phyloP scores from a whole-genome alignment of 2,797 vertebrate species.

The Sebastes baramenuke region DNA sequence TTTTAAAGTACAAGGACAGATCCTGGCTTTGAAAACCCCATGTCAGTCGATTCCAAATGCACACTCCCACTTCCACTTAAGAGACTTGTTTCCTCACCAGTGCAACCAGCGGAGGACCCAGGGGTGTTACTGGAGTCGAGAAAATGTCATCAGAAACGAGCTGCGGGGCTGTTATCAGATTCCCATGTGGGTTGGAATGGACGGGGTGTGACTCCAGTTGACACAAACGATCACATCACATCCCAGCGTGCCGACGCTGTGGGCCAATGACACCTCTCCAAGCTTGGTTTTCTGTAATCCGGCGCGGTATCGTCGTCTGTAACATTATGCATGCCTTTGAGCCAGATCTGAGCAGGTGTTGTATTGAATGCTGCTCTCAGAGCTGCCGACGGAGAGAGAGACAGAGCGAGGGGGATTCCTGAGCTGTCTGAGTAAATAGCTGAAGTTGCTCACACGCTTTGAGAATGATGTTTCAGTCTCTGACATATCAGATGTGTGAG shows the following conservation, averaged over 20 bases:
- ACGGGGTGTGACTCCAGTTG: constrained; percentile 32
- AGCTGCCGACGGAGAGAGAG: constrained; percentile 1
- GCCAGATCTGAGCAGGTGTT: constrained; percentile 36
- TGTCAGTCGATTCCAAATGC: background rate
- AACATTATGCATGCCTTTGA: background rate
- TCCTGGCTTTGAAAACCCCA: background rate
- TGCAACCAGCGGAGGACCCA: background rate
- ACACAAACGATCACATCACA: constrained; percentile 27
- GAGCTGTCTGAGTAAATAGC: constrained; percentile 37
- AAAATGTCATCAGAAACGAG: background rate
- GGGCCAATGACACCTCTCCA: background rate
- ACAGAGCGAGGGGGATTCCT: constrained; percentile 3
- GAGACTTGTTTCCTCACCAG: background rate
- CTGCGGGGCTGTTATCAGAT: background rate
- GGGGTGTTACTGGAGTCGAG: background rate
- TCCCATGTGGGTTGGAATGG: constrained; percentile 7
- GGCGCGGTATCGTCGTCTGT: background rate
- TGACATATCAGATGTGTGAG: background rate
- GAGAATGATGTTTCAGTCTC: constrained; percentile 19
- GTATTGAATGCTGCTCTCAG: constrained; percentile 25
- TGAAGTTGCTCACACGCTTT: constrained; percentile 9
- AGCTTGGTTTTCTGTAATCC: background rate
- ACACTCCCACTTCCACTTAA: background rate
- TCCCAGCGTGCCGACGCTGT: background rate
- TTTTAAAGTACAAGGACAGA: background rate